phyloP scores from a whole-genome alignment of 2,888 invertebrate species.

The Melanostoma scalare region DNA sequence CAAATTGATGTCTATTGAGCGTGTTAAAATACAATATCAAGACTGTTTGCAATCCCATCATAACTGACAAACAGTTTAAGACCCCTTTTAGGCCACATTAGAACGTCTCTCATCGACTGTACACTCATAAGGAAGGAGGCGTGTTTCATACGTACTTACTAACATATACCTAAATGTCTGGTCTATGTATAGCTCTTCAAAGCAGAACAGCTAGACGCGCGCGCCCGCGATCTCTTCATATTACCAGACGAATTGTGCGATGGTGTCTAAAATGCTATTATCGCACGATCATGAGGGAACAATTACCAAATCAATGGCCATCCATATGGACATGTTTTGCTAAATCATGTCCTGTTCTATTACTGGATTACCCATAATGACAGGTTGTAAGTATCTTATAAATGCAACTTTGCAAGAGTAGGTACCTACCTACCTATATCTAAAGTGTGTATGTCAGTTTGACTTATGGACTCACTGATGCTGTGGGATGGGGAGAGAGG shows the following conservation, averaged over 20 bases:
- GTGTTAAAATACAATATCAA: conserved; percentile 73
- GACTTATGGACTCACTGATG: not conserved
- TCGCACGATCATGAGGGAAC: conserved; percentile 61
- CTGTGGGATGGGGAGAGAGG: conserved; percentile 1
- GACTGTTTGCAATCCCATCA: conserved; percentile 74
- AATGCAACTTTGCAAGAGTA: conserved; percentile 35
- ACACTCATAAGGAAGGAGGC: conserved; percentile 67
- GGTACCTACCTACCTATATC: conserved; percentile 42
- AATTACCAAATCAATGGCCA: conserved; percentile 72
- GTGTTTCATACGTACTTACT: conserved; percentile 36
- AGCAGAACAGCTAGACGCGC: conserved; percentile 50
- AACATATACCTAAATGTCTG: too few species aligned
- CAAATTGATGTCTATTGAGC: conserved; percentile 73
- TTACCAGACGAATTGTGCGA: conserved; percentile 27
- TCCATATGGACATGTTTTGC: conserved; percentile 66
- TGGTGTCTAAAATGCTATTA: conserved; percentile 59
- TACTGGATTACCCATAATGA: conserved; percentile 74
- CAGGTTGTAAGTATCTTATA: conserved; percentile 71
- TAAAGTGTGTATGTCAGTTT: not conserved
- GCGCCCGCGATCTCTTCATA: conserved; percentile 49
- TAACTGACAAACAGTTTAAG: conserved; percentile 72
- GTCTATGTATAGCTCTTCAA: conserved; percentile 19
- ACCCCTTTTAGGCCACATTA: conserved; percentile 73
- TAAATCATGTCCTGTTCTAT: conserved; percentile 70
- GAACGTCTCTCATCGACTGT: conserved; percentile 74